Evolutionary conservation across 2,797 vertebrate species (phyloP), one percentile per base, ranked within the genome.

Genomic region (Myiotriccus ornatus): DNA sequence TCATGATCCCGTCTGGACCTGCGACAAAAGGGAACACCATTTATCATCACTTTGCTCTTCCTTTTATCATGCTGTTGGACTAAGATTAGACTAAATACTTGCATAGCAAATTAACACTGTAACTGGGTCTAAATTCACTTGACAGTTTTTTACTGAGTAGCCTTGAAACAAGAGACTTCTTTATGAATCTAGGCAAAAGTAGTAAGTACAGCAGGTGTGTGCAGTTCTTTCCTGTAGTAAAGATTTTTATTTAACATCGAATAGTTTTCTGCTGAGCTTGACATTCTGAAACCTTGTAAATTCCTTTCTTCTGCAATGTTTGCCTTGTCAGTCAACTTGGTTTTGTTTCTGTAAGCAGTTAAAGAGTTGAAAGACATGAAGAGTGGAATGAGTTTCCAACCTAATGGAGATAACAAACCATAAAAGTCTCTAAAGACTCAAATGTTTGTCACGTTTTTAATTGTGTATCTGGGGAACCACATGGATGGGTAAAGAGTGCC

Each of bases 201-300:
- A 62, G 0, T 5, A 63, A 57, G 22, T 7, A n/a, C 0, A 89
- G 24, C 24, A 70, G 43, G 8, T 8, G 5, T 37, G 30, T 23
- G 35, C 28, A 56, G 12, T 50, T 81, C 12, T 6, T 22, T 49
- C 28, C 39, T 25, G 4, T 67, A 67, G 50, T 14, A 25, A 63
- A 52, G 25, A 53, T 46, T 57, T 70, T 46, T 10, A 68, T 57
- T 79, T 41, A 21, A 63, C 13, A 68, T 49, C 30, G 80, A 69
- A 18, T 25, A 46, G 14, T 43, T 69, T 76, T 15, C 35, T 77
- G 30, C 35, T 15, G 9, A 60, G 46, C 37, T 20, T 60, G 59
- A 77, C 14, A 37, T 28, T 14, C 80, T 46, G n/a, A 74, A 73
- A 56, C 24, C 12, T 35, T 35, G 18, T 7, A 21, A 75, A 73